phyloP scores from a whole-genome alignment of 1,140 invertebrate species.

The Macrosteles quadrilineatus region DNA sequence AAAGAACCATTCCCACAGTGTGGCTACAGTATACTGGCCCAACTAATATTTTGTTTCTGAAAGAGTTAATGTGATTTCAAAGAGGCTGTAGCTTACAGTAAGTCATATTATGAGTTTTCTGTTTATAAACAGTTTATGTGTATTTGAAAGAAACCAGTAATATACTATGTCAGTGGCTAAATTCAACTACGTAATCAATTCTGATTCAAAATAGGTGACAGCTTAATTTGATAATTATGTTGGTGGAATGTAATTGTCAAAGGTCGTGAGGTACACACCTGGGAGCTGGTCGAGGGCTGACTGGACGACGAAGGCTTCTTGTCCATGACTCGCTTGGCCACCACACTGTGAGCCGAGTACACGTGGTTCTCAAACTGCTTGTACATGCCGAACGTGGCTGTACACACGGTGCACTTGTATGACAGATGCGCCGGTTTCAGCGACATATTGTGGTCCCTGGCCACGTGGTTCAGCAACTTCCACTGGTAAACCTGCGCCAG shows the following conservation, averaged over 20 bases:
- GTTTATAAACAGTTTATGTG: too few relatives aligned
- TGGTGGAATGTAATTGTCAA: too few relatives aligned
- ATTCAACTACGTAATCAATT: background rate
- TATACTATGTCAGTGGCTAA: background rate
- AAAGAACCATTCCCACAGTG: too few relatives aligned
- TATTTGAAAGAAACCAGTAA: background rate
- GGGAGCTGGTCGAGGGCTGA: constrained; percentile 38
- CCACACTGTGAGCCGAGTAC: constrained; percentile 87
- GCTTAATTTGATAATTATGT: too few relatives aligned
- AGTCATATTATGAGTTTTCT: too few relatives aligned
- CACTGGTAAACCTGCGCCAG: constrained; percentile 88
- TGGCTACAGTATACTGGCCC: too few relatives aligned
- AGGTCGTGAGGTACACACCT: constrained; percentile 28
- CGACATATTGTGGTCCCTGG: constrained; percentile 85
- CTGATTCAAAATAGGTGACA: background rate
- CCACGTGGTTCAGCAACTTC: constrained; percentile 89
- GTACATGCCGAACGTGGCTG: constrained; percentile 93
- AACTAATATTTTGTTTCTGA: too few relatives aligned
- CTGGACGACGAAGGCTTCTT: constrained; percentile 58
- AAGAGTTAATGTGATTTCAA: too few relatives aligned
- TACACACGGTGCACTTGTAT: constrained; percentile 94
- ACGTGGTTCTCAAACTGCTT: constrained; percentile 94
- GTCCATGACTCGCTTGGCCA: constrained; percentile 76
- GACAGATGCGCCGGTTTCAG: constrained; percentile 89
- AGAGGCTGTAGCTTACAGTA: too few relatives aligned